Evolutionary conservation across 1,140 invertebrate species (phyloP).

Genomic region (Drosophila sp.): DNA sequence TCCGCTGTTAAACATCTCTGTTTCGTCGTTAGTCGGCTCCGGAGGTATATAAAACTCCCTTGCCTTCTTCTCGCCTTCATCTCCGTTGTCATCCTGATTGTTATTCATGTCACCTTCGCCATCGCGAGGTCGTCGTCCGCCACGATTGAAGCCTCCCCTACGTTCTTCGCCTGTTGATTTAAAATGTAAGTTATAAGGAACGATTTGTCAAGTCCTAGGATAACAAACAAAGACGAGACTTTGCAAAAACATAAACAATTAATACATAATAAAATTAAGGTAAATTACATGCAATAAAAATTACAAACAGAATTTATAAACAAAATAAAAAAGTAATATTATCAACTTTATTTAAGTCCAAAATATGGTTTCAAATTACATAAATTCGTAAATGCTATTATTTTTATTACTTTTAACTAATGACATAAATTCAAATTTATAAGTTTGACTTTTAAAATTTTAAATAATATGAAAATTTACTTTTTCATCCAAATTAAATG

Average conservation of each 20-base stretch:
- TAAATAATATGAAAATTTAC: too few relatives aligned
- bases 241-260: too few relatives aligned
- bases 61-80: conserved; percentile 82
- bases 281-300: too few relatives aligned
- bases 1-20: conserved; percentile 89
- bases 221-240: too few relatives aligned
- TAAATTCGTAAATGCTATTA: background rate
- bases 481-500: too few relatives aligned
- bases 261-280: too few relatives aligned
- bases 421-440: too few relatives aligned
- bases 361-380: background rate
- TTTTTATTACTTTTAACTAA: too few relatives aligned
- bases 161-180: conserved; percentile 13
- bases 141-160: conserved; percentile 27
- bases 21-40: conserved; percentile 89
- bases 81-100: conserved; percentile 51
- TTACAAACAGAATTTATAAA: too few relatives aligned
- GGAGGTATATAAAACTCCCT: conserved; percentile 93
- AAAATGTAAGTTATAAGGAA: background rate
- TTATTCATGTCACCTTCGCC: conserved; percentile 68
- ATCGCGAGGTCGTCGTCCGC: conserved; percentile 46
- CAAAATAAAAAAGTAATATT: too few relatives aligned
- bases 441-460: too few relatives aligned
- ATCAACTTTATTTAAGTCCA: too few relatives aligned
- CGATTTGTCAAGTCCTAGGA: background rate